Evolutionary conservation across 2,797 vertebrate species (phyloP).

Genomic region (Myotis planiceps): DNA sequence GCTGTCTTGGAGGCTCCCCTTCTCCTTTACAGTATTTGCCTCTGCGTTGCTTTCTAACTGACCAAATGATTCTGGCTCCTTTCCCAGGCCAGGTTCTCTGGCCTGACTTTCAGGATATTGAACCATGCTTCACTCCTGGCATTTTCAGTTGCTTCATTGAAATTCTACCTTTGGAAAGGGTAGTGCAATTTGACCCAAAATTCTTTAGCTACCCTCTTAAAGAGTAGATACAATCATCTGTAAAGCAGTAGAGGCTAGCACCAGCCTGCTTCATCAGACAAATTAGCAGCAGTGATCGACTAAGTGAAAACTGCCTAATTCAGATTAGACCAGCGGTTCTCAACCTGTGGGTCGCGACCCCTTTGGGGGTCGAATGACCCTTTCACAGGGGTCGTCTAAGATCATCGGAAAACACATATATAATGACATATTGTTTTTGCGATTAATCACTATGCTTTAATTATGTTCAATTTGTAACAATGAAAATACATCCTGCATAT

Average conservation of each 20-base stretch:
- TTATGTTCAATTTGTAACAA: no score
- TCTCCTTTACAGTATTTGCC: neutral
- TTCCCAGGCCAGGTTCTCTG: neutral
- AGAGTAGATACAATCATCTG: neutral
- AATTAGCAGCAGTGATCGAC: neutral
- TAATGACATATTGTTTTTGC: no score
- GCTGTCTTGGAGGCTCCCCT: neutral
- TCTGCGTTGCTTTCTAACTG: neutral
- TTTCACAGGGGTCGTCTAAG: no score
- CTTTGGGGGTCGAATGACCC: no score
- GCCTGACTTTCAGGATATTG: neutral
- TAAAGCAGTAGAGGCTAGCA: neutral
- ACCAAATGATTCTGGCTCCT: neutral
- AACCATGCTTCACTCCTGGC: neutral
- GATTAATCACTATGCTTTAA: no score
- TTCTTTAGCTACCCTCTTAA: neutral
- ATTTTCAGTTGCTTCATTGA: neutral
- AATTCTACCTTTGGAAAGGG: neutral
- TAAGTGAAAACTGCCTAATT: neutral
- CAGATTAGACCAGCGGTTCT: neutral
- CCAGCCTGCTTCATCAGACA: neutral
- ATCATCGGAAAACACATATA: no score
- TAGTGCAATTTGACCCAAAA: neutral
- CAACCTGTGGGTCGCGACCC: no score
- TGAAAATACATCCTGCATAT: no score